Base-by-base conservation (phyloP, 2,888 invertebrate genomes). In the Tachina fera region DNA sequence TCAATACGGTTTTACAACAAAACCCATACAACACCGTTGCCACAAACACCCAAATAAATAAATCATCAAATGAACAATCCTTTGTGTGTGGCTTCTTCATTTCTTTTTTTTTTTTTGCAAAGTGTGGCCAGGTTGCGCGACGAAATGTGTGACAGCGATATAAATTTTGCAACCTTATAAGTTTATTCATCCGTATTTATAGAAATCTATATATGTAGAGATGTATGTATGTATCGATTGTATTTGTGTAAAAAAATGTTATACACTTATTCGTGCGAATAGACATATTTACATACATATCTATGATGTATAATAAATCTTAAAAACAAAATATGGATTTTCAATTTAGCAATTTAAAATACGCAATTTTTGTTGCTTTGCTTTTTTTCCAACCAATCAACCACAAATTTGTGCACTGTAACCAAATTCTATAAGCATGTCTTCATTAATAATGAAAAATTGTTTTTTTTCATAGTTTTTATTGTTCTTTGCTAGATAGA, bases 21-120 rank as follows among this genome's bases (percentile, higher is more conserved):
- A 49, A 65, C 49, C 41, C 14, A 60, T 47, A 47, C 16, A 51
- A 49, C 9, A 22, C 6, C 43, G 41, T 72, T 65, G 41, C 65
- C 72, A 72, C 39, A 58, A 58, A 58, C 19, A 72, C 39, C 45
- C 22, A 80, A 68, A 68, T 49, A 81, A 74, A 67, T 81, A 81
- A 74, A 67, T 81, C 68, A 45, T 75, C 31, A 81, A 68, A 43
- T 61, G 74, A 67, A 60, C 49, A 67, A 67, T 74, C 68, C 14
- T 14, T 47, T 63, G 19, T 65, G 31, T 51, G 31, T 47, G n/a
- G 3, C 6, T 47, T 58, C 49, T n/a, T n/a, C n/a, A n/a, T n/a
- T n/a, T n/a, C n/a, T n/a, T n/a, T n/a, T n/a, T 31, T 31, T 31
- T 31, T 31, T 31, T 31, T 31, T 39, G 31, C 19, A 51, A 6